These are phyloP conservation scores for Tympanuchus pallidicinctus DNA, from an alignment of 2,113 vertebrate species.

Conservation along the genomic window DNA sequence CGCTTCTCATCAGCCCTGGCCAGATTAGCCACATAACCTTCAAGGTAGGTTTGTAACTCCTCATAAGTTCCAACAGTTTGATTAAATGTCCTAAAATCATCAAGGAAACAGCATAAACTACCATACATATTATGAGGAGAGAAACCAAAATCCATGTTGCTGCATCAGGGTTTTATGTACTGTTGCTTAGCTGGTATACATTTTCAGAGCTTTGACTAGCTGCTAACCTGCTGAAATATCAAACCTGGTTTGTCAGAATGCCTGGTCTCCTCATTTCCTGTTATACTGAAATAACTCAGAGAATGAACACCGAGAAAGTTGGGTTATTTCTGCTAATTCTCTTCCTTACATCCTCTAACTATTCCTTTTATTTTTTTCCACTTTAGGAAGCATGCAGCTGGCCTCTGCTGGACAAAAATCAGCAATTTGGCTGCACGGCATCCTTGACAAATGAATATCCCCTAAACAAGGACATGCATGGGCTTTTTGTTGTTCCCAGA, in stretches of 20 bases:
- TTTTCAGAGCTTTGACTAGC: not conserved
- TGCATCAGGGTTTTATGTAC: not conserved
- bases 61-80: conserved; percentile 94
- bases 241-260: not conserved
- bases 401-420: not conserved
- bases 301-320: not conserved
- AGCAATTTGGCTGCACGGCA: not conserved
- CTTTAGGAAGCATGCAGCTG: not conserved
- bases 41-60: conserved; percentile 90
- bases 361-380: not conserved
- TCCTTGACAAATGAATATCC: not conserved
- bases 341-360: not conserved
- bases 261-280: not conserved
- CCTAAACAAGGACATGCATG: not conserved
- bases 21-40: conserved; percentile 89
- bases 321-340: not conserved
- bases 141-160: not conserved
- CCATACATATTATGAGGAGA: not conserved
- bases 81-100: conserved; percentile 86
- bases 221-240: not conserved
- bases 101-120: not conserved
- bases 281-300: not conserved
- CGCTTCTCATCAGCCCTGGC: conserved; percentile 85
- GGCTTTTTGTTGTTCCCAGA: not conserved
- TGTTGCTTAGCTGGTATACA: not conserved